phyloP scores from a whole-genome alignment of 2,888 invertebrate genomes.

The Norana najaformis region DNA sequence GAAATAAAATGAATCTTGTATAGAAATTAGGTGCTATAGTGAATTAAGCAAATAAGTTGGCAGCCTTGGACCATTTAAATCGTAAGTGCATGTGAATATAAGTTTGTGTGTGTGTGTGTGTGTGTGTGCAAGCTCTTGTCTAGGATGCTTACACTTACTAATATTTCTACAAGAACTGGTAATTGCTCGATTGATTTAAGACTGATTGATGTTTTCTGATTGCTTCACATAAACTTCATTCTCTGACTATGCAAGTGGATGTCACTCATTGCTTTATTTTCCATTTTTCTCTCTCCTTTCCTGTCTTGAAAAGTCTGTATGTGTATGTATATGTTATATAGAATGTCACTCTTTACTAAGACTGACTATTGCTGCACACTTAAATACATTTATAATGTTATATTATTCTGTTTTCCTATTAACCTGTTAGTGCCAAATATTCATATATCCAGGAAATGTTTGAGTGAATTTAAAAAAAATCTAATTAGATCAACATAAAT shows the following conservation, averaged over 20 bases:
- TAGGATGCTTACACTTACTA: background rate
- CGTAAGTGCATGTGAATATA: background rate
- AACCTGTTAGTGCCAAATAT: background rate
- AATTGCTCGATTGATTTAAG: slow-evolving; percentile 5
- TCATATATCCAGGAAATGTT: background rate
- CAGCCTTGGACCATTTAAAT: background rate
- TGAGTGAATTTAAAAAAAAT: background rate
- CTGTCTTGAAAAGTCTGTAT: background rate
- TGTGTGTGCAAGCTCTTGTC: background rate
- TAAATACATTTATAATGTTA: background rate
- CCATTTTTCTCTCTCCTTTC: background rate
- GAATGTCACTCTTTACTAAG: background rate
- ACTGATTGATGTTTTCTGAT: background rate
- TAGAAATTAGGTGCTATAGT: background rate
- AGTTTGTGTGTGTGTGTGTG: background rate
- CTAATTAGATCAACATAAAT: no score
- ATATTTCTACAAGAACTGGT: background rate
- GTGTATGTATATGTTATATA: background rate
- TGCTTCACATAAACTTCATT: background rate
- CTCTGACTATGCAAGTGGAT: no score
- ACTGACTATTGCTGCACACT: background rate
- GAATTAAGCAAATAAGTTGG: background rate
- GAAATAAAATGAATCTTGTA: background rate
- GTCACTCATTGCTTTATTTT: background rate
- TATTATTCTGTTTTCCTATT: background rate